Evolutionary conservation across 2,888 invertebrate genomes (phyloP).

Genomic region (Margaritifera margaritifera): DNA sequence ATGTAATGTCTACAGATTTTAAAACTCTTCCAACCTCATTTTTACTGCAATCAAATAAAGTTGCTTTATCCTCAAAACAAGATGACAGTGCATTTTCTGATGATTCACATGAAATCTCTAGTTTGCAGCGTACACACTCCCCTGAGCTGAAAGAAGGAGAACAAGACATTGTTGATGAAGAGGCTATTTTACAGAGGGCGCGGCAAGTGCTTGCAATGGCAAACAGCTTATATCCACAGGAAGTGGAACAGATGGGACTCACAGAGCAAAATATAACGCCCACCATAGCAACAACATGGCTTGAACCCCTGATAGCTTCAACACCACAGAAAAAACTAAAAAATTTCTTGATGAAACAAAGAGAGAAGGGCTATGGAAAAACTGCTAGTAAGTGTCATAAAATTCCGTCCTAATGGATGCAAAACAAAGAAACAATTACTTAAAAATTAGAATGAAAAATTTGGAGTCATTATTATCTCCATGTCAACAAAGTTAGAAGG

Average conservation of each 20-base stretch:
- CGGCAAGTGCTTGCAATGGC: slow-evolving; percentile 44
- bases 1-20: no score
- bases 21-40: no score
- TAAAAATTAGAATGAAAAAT: no score
- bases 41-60: no score
- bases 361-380: neutral
- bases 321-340: slow-evolving; percentile 1
- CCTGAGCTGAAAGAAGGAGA: slow-evolving; percentile 15
- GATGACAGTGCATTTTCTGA: slow-evolving; percentile 41
- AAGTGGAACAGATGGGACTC: slow-evolving; percentile 5
- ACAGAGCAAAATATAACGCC: slow-evolving; percentile 11
- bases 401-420: no score
- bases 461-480: no score
- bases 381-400: slow-evolving; percentile 24
- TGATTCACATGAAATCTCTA: slow-evolving; percentile 9
- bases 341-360: neutral
- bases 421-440: no score
- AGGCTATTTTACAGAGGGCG: slow-evolving; percentile 47
- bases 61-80: no score
- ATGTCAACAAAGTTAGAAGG: no score
- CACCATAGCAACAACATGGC: neutral
- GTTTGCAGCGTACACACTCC: slow-evolving; percentile 18
- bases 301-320: slow-evolving; percentile 2
- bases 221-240: slow-evolving; percentile 41
- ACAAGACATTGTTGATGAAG: slow-evolving; percentile 25